phyloP scores from a whole-genome alignment of 2,113 vertebrate genomes.

The Limnothrissa miodon region DNA sequence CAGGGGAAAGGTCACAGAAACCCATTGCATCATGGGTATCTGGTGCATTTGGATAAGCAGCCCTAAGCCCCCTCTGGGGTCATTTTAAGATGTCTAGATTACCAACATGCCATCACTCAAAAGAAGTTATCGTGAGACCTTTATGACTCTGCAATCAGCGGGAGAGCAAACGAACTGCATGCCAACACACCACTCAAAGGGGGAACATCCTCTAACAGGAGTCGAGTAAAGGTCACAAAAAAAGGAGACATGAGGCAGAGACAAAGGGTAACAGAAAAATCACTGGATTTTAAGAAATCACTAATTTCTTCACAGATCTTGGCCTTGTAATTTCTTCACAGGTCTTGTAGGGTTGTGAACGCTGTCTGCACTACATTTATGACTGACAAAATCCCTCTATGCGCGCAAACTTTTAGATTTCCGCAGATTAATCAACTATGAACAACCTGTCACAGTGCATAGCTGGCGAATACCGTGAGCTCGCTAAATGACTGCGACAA shows the following conservation, averaged over 20 bases:
- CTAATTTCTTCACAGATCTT: neutral
- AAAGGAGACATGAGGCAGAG: neutral
- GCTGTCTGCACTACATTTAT: neutral
- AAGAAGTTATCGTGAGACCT: neutral
- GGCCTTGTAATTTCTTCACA: neutral
- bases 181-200: neutral
- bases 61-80: too few relatives aligned
- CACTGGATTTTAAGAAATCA: too few relatives aligned
- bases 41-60: too few relatives aligned
- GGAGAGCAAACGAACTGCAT: neutral
- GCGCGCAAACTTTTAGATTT: neutral
- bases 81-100: neutral
- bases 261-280: neutral
- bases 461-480: neutral
- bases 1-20: too few relatives aligned
- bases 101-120: neutral
- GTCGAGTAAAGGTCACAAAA: too few relatives aligned
- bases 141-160: neutral
- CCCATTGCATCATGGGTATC: too few relatives aligned
- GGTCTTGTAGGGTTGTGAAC: neutral
- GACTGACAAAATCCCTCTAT: neutral
- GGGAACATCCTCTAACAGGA: too few relatives aligned
- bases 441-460: neutral
- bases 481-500: neutral
- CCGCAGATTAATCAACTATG: neutral